phyloP scores from a whole-genome alignment of 2,888 invertebrate species.

The Hartigia nigra region DNA sequence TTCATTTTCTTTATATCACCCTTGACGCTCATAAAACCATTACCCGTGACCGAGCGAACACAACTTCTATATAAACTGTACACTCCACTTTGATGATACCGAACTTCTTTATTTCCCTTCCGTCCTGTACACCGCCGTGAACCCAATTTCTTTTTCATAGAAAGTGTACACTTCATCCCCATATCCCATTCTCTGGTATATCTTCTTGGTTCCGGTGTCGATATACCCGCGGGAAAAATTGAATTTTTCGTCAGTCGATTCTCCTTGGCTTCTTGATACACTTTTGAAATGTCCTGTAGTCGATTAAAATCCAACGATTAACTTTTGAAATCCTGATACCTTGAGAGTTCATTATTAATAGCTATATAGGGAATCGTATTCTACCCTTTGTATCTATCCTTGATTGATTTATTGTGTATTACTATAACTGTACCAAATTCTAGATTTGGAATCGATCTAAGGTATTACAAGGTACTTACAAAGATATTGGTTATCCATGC shows the following conservation, averaged over 20 bases:
- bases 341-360: neutral
- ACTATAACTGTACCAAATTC: neutral
- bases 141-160: slow-evolving; percentile 47
- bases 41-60: slow-evolving; percentile 83
- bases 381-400: neutral
- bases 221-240: slow-evolving; percentile 47
- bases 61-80: slow-evolving; percentile 57
- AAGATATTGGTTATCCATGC: neutral
- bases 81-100: slow-evolving; percentile 55
- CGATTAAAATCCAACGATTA: neutral
- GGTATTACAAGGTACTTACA: neutral
- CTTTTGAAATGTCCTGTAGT: neutral
- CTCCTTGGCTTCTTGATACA: neutral
- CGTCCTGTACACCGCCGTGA: slow-evolving; percentile 31
- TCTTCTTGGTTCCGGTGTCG: slow-evolving; percentile 6
- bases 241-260: slow-evolving; percentile 26
- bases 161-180: slow-evolving; percentile 19
- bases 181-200: slow-evolving; percentile 3
- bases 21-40: slow-evolving; percentile 87
- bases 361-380: neutral
- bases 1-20: slow-evolving; percentile 92
- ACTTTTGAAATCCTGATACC: neutral
- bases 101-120: slow-evolving; percentile 43
- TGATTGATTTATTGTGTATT: neutral
- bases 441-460: neutral